Evolutionary conservation across 2,888 invertebrate species (phyloP).

Genomic region (Chloroclysta siterata): DNA sequence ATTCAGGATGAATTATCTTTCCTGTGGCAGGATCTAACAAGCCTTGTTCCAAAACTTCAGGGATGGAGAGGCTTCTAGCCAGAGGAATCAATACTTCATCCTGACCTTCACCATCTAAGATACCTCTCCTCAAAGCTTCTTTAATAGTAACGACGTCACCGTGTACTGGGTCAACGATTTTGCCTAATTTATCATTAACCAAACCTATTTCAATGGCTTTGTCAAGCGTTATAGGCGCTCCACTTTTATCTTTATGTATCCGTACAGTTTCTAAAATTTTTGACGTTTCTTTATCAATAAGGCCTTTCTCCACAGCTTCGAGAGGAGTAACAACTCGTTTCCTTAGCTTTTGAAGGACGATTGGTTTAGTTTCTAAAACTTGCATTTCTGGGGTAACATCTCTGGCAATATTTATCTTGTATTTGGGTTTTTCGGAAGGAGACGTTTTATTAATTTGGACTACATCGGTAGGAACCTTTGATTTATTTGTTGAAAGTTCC

Average conservation of each 20-base stretch:
- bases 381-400: conserved; percentile 84
- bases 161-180: conserved; percentile 92
- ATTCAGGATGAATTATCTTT: conserved; percentile 94
- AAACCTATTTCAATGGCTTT: conserved; percentile 90
- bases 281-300: conserved; percentile 91
- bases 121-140: conserved; percentile 93
- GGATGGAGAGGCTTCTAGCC: conserved; percentile 91
- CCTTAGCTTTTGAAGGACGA: conserved; percentile 91
- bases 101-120: conserved; percentile 90
- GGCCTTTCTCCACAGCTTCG: conserved; percentile 91
- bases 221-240: conserved; percentile 88
- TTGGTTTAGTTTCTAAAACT: conserved; percentile 87
- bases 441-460: conserved; percentile 85
- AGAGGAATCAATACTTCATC: conserved; percentile 92
- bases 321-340: conserved; percentile 90
- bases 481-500: conserved; percentile 52
- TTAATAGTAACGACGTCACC: conserved; percentile 92
- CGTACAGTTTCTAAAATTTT: conserved; percentile 87
- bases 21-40: conserved; percentile 89
- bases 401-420: conserved; percentile 86
- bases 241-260: conserved; percentile 83
- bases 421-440: conserved; percentile 87
- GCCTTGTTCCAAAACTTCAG: conserved; percentile 94
- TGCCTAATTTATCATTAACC: conserved; percentile 90
- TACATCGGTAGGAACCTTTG: conserved; percentile 70